Evolutionary conservation across 2,113 vertebrate genomes (phyloP).

Genomic region (Rhipidura dahli): DNA sequence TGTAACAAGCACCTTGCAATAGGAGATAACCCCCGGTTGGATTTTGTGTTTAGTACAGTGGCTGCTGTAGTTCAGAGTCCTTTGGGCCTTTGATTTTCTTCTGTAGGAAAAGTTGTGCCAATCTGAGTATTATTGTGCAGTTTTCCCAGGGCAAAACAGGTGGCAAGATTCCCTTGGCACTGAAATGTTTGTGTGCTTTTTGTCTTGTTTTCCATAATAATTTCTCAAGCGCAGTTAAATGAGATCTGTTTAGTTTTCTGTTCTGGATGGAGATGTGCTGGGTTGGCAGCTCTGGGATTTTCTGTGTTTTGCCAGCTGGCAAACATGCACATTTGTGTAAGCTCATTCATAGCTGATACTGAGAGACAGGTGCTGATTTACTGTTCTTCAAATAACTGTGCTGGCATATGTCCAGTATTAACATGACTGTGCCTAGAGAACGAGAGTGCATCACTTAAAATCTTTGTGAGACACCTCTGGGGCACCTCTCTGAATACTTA

Average conservation of each 20-base stretch:
- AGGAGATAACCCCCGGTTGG: background rate
- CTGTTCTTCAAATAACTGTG: conserved; percentile 57
- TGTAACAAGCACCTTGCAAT: background rate
- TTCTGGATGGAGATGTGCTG: conserved; percentile 50
- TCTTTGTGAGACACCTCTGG: background rate
- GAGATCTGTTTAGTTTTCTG: conserved; percentile 39
- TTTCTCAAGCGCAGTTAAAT: conserved; percentile 36
- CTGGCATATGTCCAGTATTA: conserved; percentile 6
- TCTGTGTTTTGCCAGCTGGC: conserved; percentile 60
- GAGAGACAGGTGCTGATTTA: conserved; percentile 65
- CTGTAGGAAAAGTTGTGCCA: background rate
- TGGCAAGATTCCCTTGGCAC: conserved; percentile 25
- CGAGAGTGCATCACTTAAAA: background rate
- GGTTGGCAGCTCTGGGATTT: conserved; percentile 56
- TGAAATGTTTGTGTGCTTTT: conserved; percentile 16
- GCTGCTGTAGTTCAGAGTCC: background rate
- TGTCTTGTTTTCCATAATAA: conserved; percentile 9
- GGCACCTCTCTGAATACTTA: background rate
- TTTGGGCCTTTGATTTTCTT: conserved; percentile 9
- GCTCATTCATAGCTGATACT: conserved; percentile 59
- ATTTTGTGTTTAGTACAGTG: background rate
- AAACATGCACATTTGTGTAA: conserved; percentile 50
- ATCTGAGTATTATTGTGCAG: background rate
- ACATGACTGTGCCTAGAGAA: background rate
- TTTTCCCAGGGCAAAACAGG: background rate